A percentile compares a stretch with the other conserved stretches of the same genome.
Evolutionary conservation across 1,140 invertebrate species (phyloP).

Genomic region (Rhopalosiphum padi): DNA sequence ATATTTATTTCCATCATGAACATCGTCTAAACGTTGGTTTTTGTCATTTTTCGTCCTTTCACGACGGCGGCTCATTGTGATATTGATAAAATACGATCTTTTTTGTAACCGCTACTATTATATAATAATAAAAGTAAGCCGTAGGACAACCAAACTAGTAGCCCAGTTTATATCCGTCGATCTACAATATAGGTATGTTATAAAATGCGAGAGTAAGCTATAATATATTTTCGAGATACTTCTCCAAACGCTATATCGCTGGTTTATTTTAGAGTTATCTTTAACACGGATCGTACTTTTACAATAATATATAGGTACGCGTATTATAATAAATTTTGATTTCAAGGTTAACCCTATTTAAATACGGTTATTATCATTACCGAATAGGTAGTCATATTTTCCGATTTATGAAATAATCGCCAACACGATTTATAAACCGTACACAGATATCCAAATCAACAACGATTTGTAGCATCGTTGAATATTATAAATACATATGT

Average conservation of each 20-base stretch:
- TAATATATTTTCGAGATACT: background rate
- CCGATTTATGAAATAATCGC: background rate
- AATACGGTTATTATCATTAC: too few species aligned
- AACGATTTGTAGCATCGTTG: background rate
- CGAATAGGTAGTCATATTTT: background rate
- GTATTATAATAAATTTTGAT: background rate
- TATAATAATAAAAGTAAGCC: too few species aligned
- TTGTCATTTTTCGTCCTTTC: background rate
- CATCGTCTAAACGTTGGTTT: background rate
- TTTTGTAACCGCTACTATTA: too few species aligned
- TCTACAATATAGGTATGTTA: background rate
- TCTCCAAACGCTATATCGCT: background rate
- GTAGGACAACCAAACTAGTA: too few species aligned
- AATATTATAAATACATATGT: background rate
- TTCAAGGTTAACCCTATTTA: too few species aligned
- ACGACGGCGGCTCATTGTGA: fast-evolving
- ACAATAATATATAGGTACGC: too few species aligned
- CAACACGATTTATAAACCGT: too few species aligned
- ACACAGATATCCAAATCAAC: too few species aligned
- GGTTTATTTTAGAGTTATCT: background rate
- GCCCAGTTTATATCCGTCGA: too few species aligned
- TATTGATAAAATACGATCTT: background rate
- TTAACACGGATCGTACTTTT: background rate
- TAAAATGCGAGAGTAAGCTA: background rate
- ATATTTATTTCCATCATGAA: background rate